Conservation (phyloP, 2,113 vertebrate species). For the Benitochromis conjunctus region DNA sequence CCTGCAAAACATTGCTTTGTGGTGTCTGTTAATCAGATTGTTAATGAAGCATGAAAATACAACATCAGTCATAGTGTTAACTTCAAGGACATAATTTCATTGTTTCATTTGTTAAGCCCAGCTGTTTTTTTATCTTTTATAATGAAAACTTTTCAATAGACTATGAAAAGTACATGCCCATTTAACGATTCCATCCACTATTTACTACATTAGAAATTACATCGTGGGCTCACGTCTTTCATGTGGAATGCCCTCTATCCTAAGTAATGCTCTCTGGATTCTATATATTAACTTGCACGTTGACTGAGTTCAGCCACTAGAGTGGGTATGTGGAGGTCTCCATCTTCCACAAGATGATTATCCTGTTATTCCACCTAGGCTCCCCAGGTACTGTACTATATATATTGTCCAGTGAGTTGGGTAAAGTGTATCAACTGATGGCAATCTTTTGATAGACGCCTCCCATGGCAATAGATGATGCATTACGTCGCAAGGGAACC, state of each 20-base stretch:
- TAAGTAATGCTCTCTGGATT: neutral
- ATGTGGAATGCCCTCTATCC: neutral
- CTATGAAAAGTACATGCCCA: neutral
- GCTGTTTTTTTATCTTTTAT: neutral
- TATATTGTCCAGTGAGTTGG: neutral
- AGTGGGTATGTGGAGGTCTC: neutral
- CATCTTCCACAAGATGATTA: neutral
- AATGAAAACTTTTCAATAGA: neutral
- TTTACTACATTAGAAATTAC: neutral
- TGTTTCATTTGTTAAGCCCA: neutral
- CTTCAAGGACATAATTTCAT: neutral
- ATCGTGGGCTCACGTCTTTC: neutral
- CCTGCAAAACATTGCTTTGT: neutral
- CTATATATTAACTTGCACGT: neutral
- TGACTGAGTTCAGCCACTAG: neutral
- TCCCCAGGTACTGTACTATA: neutral
- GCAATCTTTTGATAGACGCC: neutral
- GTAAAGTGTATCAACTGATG: neutral
- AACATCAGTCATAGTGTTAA: neutral
- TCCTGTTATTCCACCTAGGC: neutral
- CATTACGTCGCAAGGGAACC: neutral
- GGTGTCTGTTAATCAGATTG: neutral
- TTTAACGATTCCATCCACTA: neutral
- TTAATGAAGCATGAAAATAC: neutral
- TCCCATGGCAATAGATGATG: neutral